Evolutionary conservation across 2,113 vertebrate species (phyloP).

Genomic region (Capricornis sumatraensis): DNA sequence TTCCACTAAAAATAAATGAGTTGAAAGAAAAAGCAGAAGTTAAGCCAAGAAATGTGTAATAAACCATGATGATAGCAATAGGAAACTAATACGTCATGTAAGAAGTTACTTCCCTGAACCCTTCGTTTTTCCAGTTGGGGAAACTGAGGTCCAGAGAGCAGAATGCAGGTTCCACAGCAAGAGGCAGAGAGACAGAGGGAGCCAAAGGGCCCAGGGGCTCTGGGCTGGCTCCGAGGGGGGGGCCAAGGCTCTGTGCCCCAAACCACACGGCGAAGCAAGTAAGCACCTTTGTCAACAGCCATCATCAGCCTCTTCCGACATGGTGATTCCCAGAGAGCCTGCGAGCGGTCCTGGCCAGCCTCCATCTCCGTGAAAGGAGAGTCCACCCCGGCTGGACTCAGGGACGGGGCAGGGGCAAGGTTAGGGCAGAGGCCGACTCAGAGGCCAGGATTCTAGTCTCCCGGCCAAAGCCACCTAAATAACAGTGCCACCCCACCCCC

Average conservation of each 20-base stretch:
- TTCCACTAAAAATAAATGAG: background rate
- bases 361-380: background rate
- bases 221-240: background rate
- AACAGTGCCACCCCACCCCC: background rate
- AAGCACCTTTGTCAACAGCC: background rate
- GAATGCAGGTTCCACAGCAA: background rate
- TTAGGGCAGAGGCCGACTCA: background rate
- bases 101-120: background rate
- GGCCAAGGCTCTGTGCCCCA: background rate
- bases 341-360: background rate
- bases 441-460: conserved; percentile 29
- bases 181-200: background rate
- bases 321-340: background rate
- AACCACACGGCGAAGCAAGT: background rate
- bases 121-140: background rate
- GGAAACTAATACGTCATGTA: background rate
- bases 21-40: background rate
- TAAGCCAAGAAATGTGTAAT: background rate
- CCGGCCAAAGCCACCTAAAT: conserved; percentile 32
- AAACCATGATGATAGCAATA: background rate
- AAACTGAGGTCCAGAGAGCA: background rate
- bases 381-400: background rate
- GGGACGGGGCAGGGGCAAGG: background rate
- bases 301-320: background rate
- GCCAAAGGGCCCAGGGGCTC: too few relatives aligned